These are phyloP conservation scores for Falco berigora DNA, from an alignment of 2,797 vertebrate genomes.

Conservation along the genomic window DNA sequence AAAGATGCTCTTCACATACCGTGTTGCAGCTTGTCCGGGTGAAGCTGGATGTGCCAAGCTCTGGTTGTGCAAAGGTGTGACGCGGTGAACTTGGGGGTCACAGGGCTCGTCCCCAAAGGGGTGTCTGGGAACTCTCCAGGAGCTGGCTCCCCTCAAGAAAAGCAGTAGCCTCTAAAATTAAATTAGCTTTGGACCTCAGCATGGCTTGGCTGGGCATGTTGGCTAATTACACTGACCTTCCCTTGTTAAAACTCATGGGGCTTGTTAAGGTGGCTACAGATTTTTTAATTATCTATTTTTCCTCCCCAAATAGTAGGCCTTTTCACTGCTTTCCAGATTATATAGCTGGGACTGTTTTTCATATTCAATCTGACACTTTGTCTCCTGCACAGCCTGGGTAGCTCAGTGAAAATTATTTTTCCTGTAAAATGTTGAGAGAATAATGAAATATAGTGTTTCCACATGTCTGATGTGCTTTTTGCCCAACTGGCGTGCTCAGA, in stretches of 20 bases:
- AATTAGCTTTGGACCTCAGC: background rate
- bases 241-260: background rate
- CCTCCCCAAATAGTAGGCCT: background rate
- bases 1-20: background rate
- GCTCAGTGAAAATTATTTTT: background rate
- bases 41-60: background rate
- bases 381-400: background rate
- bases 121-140: background rate
- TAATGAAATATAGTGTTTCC: background rate
- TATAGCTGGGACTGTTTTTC: background rate
- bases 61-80: background rate
- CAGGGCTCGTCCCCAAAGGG: background rate
- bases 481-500: background rate
- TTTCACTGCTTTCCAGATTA: background rate
- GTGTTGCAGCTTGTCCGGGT: accelerated
- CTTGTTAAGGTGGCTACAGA: background rate
- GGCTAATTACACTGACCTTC: background rate
- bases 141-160: background rate
- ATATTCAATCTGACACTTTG: background rate
- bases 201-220: background rate
- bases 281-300: background rate
- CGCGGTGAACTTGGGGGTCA: background rate
- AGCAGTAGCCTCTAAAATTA: background rate
- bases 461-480: background rate
- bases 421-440: background rate